Evolutionary conservation across 2,113 vertebrate genomes (phyloP).

Genomic region (Phyllostomus hastatus): DNA sequence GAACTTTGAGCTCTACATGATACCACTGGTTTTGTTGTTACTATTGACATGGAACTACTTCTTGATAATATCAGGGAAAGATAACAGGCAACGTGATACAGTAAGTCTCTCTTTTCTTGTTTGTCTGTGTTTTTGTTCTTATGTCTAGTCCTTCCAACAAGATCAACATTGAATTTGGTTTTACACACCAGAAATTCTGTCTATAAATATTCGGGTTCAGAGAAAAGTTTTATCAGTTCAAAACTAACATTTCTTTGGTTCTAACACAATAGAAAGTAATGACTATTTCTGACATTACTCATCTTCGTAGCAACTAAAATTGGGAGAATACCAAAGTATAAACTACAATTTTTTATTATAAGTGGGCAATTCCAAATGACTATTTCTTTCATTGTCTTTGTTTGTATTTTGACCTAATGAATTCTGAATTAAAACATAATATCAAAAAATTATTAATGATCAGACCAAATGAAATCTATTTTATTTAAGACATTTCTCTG

Average conservation of each 20-base stretch:
- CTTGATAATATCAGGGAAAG: slow-evolving; percentile 94
- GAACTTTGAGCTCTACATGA: slow-evolving; percentile 99
- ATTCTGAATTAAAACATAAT: not conserved
- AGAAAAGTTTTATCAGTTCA: slow-evolving; percentile 48
- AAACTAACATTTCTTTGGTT: not conserved
- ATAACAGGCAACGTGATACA: slow-evolving; percentile 90
- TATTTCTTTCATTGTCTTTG: slow-evolving; percentile 3
- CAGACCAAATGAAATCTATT: not conserved
- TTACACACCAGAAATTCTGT: slow-evolving; percentile 55
- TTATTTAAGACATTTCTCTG: not conserved
- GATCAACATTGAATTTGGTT: slow-evolving; percentile 50
- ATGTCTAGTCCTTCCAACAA: not conserved
- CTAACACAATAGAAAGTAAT: slow-evolving; percentile 51
- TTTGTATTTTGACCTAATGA: not conserved
- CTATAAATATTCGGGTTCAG: slow-evolving; percentile 14
- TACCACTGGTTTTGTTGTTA: slow-evolving; percentile 92
- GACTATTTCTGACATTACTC: slow-evolving; percentile 31
- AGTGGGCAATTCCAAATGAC: not conserved
- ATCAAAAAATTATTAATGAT: slow-evolving; percentile 18
- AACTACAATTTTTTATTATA: not conserved
- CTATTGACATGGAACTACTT: slow-evolving; percentile 96
- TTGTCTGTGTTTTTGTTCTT: slow-evolving; percentile 10
- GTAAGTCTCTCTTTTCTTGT: slow-evolving; percentile 85
- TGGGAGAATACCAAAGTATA: not conserved
- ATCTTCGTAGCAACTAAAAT: slow-evolving; percentile 41